A percentile compares a stretch with the other conserved stretches of the same genome.
These are phyloP conservation scores for Pachliopta kotzebuea DNA, from an alignment of 2,888 invertebrate species.

Conservation along the genomic window DNA sequence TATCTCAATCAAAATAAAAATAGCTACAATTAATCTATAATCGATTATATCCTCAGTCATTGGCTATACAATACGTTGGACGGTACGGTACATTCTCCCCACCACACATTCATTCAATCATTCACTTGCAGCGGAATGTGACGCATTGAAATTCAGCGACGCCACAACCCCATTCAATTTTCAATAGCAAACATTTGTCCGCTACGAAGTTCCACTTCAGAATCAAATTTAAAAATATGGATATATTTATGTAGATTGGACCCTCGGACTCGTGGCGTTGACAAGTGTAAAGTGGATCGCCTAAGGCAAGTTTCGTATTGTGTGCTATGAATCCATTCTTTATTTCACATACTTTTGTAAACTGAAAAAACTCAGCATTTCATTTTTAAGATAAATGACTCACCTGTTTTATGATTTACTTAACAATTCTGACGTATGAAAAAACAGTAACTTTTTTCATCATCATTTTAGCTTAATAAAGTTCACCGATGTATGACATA, in stretches of 20 bases:
- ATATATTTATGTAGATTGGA: conserved; percentile 71
- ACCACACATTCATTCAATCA: conserved; percentile 13
- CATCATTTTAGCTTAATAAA: too few species aligned
- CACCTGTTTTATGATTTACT: neutral
- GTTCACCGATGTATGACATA: too few species aligned
- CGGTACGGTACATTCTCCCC: conserved; percentile 27
- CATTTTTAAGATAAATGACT: neutral
- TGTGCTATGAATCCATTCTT: conserved; percentile 51
- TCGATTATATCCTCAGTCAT: neutral
- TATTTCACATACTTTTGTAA: conserved; percentile 38
- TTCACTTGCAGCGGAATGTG: conserved; percentile 34
- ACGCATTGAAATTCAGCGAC: conserved; percentile 72
- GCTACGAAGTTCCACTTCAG: conserved; percentile 53
- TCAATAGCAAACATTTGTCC: conserved; percentile 79
- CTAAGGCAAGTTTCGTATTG: conserved; percentile 52
- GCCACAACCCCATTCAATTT: conserved; percentile 71
- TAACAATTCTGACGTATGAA: neutral
- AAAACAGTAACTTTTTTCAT: too few species aligned
- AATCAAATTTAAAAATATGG: conserved; percentile 79
- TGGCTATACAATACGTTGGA: conserved; percentile 6
- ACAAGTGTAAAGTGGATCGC: conserved; percentile 58
- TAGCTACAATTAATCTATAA: conserved; percentile 19
- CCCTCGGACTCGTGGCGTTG: conserved; percentile 66
- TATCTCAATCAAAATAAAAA: too few species aligned
- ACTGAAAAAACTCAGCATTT: neutral